A percentile compares a stretch with the other conserved stretches of the same genome.
Conservation (phyloP, 2,888 invertebrate species). For the Sphaerophoria taeniata region DNA sequence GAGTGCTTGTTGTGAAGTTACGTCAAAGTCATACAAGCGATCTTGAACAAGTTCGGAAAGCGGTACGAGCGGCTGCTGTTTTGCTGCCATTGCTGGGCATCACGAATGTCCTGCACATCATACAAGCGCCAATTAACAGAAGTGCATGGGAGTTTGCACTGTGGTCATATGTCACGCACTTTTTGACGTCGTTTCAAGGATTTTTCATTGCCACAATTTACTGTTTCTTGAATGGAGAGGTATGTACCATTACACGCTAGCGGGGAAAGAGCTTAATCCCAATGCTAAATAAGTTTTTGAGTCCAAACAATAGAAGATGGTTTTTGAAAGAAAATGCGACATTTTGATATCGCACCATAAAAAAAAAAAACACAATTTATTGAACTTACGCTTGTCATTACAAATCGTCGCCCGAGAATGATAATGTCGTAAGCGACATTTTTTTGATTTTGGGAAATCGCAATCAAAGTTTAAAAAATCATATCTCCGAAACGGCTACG, state of each 20-base stretch:
- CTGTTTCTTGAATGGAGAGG: conserved; percentile 93
- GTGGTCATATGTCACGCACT: conserved; percentile 92
- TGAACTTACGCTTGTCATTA: too few species aligned
- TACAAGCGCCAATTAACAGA: conserved; percentile 87
- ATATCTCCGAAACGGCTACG: too few species aligned
- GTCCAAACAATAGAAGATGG: too few species aligned
- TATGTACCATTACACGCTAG: conserved; percentile 79
- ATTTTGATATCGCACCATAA: too few species aligned
- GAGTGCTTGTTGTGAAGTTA: conserved; percentile 90
- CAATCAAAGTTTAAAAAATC: too few species aligned
- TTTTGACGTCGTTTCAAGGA: conserved; percentile 93
- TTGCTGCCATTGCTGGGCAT: conserved; percentile 92
- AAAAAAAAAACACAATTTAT: too few species aligned
- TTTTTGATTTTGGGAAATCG: too few species aligned
- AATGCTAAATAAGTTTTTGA: too few species aligned
- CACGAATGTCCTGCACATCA: conserved; percentile 90
- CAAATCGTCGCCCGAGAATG: too few species aligned
- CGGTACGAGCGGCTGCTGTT: conserved; percentile 90
- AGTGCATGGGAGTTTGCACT: conserved; percentile 88
- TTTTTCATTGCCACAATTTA: conserved; percentile 91
- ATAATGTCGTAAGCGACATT: too few species aligned
- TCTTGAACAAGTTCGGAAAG: conserved; percentile 90
- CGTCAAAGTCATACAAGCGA: conserved; percentile 89
- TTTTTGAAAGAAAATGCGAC: too few species aligned
- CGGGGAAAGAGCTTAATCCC: too few species aligned